Percentiles rank a stretch among this genome's conserved stretches.
phyloP scores from a whole-genome alignment of 2,888 invertebrate species.

The Idaea straminata region DNA sequence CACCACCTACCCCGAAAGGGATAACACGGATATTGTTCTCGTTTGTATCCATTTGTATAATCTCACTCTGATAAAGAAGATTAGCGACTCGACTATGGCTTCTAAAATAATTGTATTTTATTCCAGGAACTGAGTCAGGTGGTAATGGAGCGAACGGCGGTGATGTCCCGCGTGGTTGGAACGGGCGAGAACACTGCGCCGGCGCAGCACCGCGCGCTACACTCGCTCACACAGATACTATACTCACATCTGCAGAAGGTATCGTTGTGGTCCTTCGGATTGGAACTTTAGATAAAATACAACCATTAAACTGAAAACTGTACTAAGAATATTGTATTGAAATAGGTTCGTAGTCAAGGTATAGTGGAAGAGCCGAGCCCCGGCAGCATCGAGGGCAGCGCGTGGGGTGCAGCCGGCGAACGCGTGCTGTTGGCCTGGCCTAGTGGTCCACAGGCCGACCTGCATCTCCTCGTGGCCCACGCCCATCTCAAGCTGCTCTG shows the following conservation, averaged over 20 bases:
- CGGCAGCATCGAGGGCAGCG: conserved; percentile 77
- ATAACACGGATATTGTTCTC: conserved; percentile 60
- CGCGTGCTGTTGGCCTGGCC: conserved; percentile 89
- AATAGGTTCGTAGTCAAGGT: too few species aligned
- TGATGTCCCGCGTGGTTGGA: conserved; percentile 90
- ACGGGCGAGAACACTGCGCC: conserved; percentile 59
- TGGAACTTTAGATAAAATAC: too few species aligned
- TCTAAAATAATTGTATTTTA: neutral
- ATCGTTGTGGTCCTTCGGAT: neutral
- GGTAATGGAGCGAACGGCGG: conserved; percentile 93
- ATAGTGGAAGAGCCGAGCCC: conserved; percentile 1
- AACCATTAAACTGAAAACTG: too few species aligned
- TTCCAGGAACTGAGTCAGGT: conserved; percentile 90
- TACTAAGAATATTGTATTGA: neutral
- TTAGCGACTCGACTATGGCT: neutral
- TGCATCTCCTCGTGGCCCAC: conserved; percentile 86
- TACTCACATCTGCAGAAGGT: conserved; percentile 87
- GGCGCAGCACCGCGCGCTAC: conserved; percentile 81
- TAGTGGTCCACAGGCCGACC: conserved; percentile 83
- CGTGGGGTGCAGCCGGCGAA: conserved; percentile 78
- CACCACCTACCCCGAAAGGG: conserved; percentile 37
- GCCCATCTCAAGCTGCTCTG: conserved; percentile 70
- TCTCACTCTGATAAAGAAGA: neutral
- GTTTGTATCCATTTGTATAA: conserved; percentile 21
- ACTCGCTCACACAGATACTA: conserved; percentile 83